These are phyloP conservation scores for Linnaemya tessellans DNA, from an alignment of 2,888 invertebrate species.

Conservation along the genomic window DNA sequence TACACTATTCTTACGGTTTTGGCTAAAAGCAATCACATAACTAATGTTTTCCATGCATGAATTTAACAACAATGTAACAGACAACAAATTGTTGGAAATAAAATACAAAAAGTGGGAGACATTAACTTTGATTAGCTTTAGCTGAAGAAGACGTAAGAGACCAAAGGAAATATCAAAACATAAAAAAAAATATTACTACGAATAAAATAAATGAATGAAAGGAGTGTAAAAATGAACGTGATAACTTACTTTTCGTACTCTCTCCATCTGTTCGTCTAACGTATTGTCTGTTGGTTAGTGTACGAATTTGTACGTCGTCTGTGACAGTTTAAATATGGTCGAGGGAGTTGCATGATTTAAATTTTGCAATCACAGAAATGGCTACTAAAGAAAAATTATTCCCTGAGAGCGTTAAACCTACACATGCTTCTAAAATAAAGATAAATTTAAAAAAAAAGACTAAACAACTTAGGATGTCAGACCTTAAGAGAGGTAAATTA, in stretches of 20 bases:
- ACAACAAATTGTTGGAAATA: conserved; percentile 71
- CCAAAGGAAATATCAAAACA: conserved; percentile 12
- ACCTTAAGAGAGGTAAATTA: conserved; percentile 54
- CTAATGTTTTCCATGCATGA: conserved; percentile 66
- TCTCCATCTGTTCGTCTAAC: neutral
- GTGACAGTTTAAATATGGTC: conserved; percentile 74
- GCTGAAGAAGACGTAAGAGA: conserved; percentile 33
- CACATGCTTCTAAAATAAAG: conserved; percentile 22
- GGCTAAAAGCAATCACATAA: conserved; percentile 66
- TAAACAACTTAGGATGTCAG: conserved; percentile 4
- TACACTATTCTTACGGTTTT: conserved; percentile 26
- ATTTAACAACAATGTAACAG: conserved; percentile 69
- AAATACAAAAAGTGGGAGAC: conserved; percentile 64
- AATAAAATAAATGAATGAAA: conserved; percentile 65
- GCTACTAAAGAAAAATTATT: conserved; percentile 68
- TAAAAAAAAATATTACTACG: conserved; percentile 28
- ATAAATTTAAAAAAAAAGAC: conserved; percentile 35
- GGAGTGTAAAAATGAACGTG: conserved; percentile 65
- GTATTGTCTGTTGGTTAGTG: neutral
- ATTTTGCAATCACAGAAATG: conserved; percentile 71
- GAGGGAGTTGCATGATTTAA: conserved; percentile 74
- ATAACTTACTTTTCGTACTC: conserved; percentile 55
- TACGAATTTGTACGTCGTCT: conserved; percentile 43
- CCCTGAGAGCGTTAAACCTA: conserved; percentile 49
- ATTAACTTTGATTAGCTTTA: conserved; percentile 70